Percentiles rank a stretch among this genome's conserved stretches.
Evolutionary conservation across 2,797 vertebrate species (phyloP).

Genomic region (Danio kyathit): DNA sequence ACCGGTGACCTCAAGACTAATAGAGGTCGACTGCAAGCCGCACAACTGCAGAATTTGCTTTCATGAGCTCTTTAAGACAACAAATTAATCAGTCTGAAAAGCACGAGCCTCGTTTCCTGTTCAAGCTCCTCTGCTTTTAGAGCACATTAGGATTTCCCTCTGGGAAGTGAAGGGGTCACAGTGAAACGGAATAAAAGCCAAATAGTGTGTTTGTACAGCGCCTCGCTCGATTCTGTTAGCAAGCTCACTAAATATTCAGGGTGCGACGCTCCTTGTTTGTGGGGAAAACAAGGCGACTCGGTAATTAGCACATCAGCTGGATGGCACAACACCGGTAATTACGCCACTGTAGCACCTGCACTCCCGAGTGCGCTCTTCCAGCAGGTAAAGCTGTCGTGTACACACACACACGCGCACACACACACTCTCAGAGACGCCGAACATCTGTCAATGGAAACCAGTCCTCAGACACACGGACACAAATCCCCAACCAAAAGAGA

Average conservation of each 20-base stretch:
- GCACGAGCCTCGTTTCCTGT: neutral
- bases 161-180: neutral
- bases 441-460: constrained; percentile 69
- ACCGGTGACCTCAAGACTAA: neutral
- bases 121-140: neutral
- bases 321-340: constrained; percentile 84
- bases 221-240: constrained; percentile 16
- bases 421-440: constrained; percentile 61
- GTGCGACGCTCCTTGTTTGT: constrained; percentile 78
- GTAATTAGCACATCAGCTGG: constrained; percentile 85
- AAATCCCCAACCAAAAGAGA: constrained; percentile 56
- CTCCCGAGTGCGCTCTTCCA: constrained; percentile 58
- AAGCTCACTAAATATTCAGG: constrained; percentile 69
- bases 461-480: constrained; percentile 39
- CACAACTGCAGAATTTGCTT: neutral
- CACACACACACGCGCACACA: constrained; percentile 32
- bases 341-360: constrained; percentile 75
- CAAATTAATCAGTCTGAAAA: neutral
- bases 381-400: constrained; percentile 60
- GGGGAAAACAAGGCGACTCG: constrained; percentile 78
- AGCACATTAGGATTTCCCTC: constrained; percentile 10
- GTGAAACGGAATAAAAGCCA: constrained; percentile 1
- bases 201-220: constrained; percentile 8
- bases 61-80: constrained; percentile 7
- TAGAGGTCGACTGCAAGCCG: neutral